Evolutionary conservation across 2,888 invertebrate species (phyloP), one percentile per base, ranked within the genome.

Genomic region (Anorthoa munda): DNA sequence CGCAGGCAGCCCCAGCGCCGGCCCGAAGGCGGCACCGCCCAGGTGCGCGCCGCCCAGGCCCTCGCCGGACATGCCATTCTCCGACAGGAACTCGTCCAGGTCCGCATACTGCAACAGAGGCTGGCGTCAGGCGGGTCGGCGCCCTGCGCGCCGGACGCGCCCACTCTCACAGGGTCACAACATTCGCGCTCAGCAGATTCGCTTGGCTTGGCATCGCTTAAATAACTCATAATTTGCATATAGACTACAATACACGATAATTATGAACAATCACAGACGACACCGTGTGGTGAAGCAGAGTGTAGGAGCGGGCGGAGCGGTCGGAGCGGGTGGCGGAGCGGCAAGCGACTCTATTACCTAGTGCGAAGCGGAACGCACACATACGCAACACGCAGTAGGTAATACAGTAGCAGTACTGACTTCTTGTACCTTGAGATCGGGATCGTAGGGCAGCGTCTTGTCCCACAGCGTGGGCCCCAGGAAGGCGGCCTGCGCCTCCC

Each of bases 381-480:
- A 91, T 90, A 92, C 93, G 87, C 89, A 88, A 93, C 92, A 93
- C 93, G 94, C 94, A 93, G 87, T 93, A 95, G 94, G 94, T 93
- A 94, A 94, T 92, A 92, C 91, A 94, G 93, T 93, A 86, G 90
- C 92, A 92, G 90, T 97, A 97, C 96, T 97, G 97, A 97, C 97
- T 97, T 97, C 97, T 95, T 97, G 97, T 98, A 98, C 98, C 98
- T 99, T 99, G 97, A 99, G 98, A 97, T 99, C 99, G 94, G 98
- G 98, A 96, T 99, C 98, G 94, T 98, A 99, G 90, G 98, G 98
- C 92, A 98, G 97, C 89, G 99, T 98, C 96, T 99, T 99, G 96
- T 99, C 99, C 99, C 99, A 99, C 83, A 99, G 97, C 95, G 98
- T 99, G 85, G 99, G 99, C 83, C 99, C 99, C 90, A 99, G 97